Percentiles rank a stretch among this genome's conserved stretches.
Conservation (phyloP, 2,797 vertebrate species). For the Hyperoplus lanceolatus region DNA sequence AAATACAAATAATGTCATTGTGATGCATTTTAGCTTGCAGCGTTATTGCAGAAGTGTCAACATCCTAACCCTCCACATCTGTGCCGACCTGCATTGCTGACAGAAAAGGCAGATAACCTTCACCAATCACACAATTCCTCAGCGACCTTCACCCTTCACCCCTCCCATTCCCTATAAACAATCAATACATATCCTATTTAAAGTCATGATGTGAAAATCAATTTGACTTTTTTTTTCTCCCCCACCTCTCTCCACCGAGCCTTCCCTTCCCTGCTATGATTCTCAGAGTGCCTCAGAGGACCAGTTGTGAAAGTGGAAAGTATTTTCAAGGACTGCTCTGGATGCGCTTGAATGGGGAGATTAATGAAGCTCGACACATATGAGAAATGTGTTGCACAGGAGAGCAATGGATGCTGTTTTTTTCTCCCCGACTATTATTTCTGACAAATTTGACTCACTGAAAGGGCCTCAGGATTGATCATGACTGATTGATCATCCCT, state of each 20-base stretch:
- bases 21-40: neutral
- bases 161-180: conserved; percentile 62
- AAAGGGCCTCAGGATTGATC: conserved; percentile 21
- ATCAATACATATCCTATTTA: conserved; percentile 86
- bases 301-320: conserved; percentile 74
- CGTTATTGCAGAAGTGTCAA: neutral
- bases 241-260: conserved; percentile 11
- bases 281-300: conserved; percentile 68
- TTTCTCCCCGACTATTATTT: conserved; percentile 42
- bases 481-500: conserved; percentile 45
- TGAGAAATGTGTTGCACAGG: conserved; percentile 59
- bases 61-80: neutral
- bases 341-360: conserved; percentile 71
- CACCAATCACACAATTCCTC: conserved; percentile 33
- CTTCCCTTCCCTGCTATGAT: conserved; percentile 44
- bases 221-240: conserved; percentile 56
- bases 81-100: conserved; percentile 13
- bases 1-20: neutral
- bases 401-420: conserved; percentile 56
- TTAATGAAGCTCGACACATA: conserved; percentile 77
- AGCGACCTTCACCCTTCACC: conserved; percentile 53
- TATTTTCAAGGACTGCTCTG: conserved; percentile 73
- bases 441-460: conserved; percentile 43
- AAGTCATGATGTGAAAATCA: conserved; percentile 84
- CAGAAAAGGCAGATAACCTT: conserved; percentile 31